These are phyloP conservation scores for Enchytraeus crypticus DNA, from an alignment of 2,888 invertebrate genomes.

Conservation along the genomic window DNA sequence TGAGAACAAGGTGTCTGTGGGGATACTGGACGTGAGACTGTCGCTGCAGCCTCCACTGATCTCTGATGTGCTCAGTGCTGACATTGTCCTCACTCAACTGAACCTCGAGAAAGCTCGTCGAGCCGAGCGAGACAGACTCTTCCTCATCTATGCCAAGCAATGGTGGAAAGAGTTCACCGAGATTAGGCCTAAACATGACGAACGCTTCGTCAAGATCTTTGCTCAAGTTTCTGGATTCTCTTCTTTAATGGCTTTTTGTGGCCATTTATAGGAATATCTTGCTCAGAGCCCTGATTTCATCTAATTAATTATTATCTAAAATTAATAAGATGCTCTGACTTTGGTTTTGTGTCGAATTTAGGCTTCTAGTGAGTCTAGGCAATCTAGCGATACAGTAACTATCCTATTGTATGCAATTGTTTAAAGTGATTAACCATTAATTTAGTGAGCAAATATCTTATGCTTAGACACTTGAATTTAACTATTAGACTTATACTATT, in stretches of 20 bases:
- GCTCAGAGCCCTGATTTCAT: background rate
- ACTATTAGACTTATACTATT: too few relatives aligned
- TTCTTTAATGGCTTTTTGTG: background rate
- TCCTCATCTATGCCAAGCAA: constrained; percentile 48
- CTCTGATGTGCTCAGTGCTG: constrained; percentile 33
- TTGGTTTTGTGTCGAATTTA: too few relatives aligned
- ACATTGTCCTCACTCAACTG: constrained; percentile 38
- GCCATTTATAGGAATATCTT: background rate
- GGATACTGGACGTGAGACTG: constrained; percentile 43
- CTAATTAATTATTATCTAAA: too few relatives aligned
- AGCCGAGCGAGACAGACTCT: constrained; percentile 46
- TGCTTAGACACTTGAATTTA: too few relatives aligned
- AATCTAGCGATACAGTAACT: too few relatives aligned
- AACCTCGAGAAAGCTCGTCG: constrained; percentile 37
- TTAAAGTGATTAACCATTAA: too few relatives aligned
- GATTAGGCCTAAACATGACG: constrained; percentile 40
- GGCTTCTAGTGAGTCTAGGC: too few relatives aligned
- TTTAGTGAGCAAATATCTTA: too few relatives aligned
- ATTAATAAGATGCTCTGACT: too few relatives aligned
- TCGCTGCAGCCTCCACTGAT: constrained; percentile 41
- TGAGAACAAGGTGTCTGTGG: constrained; percentile 43
- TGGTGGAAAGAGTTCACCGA: constrained; percentile 50
- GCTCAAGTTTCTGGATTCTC: constrained; percentile 38
- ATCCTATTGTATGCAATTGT: too few relatives aligned
- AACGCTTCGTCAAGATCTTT: constrained; percentile 49